Percentiles rank a stretch among this genome's conserved stretches.
Evolutionary conservation across 2,797 vertebrate genomes (phyloP).

Genomic region (Bovichtus variegatus): DNA sequence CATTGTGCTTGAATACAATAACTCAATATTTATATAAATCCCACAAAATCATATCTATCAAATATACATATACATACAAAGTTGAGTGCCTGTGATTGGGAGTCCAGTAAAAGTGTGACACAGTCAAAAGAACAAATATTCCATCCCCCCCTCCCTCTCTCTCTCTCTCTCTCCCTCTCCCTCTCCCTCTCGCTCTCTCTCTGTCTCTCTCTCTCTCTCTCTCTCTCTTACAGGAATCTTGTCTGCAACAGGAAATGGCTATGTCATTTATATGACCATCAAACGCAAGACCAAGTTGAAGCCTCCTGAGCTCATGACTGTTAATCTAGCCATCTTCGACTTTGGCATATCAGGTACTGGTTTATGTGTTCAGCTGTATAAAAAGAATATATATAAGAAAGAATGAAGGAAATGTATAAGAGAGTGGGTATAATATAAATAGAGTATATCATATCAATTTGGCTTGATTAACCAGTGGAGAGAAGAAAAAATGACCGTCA

Average conservation of each 20-base stretch:
- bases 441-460: neutral
- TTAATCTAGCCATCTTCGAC: conserved; percentile 95
- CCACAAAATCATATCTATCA: neutral
- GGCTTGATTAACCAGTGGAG: too few species aligned
- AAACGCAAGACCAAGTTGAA: conserved; percentile 93
- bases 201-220: conserved; percentile 8
- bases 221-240: conserved; percentile 86
- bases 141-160: too few species aligned
- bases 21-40: too few species aligned
- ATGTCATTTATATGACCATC: conserved; percentile 91
- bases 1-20: too few species aligned
- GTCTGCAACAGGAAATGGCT: conserved; percentile 93
- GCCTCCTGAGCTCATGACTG: conserved; percentile 95
- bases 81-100: neutral
- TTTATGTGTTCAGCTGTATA: neutral
- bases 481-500: too few species aligned
- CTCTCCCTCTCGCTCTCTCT: too few species aligned
- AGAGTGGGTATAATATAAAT: too few species aligned
- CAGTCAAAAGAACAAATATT: neutral
- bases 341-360: conserved; percentile 95
- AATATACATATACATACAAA: neutral
- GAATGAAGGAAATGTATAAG: neutral
- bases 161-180: too few species aligned
- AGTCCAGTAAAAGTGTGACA: neutral
- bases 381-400: neutral